Conservation (phyloP, 2,113 vertebrate species). For the Toxotes chatareus region DNA sequence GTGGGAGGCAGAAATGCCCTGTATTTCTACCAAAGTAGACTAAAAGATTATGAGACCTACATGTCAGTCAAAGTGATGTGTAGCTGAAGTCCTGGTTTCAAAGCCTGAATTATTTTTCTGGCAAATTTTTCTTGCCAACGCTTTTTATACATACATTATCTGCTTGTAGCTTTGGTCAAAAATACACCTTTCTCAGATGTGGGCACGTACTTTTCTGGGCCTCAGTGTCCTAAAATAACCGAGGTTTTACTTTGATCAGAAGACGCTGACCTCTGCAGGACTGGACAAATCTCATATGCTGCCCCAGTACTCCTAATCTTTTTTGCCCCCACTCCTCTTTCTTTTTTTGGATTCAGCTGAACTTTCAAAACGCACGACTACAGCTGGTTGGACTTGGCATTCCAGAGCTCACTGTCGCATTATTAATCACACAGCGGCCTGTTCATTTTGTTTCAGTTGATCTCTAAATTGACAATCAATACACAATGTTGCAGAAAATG, state of each 20-base stretch:
- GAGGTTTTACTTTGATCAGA: slow-evolving; percentile 3
- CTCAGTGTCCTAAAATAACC: slow-evolving; percentile 13
- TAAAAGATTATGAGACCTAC: slow-evolving; percentile 11
- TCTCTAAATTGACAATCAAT: neutral
- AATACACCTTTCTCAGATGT: neutral
- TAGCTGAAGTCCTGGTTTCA: neutral
- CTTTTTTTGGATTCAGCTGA: slow-evolving; percentile 17
- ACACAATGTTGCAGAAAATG: neutral
- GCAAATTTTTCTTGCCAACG: neutral
- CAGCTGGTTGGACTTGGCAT: neutral
- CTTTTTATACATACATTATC: neutral
- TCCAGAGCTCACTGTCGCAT: neutral
- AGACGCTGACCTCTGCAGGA: slow-evolving; percentile 34
- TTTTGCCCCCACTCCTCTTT: neutral
- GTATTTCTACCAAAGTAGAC: neutral
- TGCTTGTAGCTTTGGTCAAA: neutral
- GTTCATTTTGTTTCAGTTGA: neutral
- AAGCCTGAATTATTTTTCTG: neutral
- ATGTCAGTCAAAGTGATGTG: neutral
- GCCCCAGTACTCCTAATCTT: neutral
- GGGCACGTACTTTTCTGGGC: no score
- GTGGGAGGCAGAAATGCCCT: neutral
- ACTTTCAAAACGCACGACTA: neutral
- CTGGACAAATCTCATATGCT: neutral
- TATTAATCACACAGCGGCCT: neutral